These are phyloP conservation scores for Macrobrachium nipponense DNA, from an alignment of 1,140 invertebrate genomes.

Conservation along the genomic window DNA sequence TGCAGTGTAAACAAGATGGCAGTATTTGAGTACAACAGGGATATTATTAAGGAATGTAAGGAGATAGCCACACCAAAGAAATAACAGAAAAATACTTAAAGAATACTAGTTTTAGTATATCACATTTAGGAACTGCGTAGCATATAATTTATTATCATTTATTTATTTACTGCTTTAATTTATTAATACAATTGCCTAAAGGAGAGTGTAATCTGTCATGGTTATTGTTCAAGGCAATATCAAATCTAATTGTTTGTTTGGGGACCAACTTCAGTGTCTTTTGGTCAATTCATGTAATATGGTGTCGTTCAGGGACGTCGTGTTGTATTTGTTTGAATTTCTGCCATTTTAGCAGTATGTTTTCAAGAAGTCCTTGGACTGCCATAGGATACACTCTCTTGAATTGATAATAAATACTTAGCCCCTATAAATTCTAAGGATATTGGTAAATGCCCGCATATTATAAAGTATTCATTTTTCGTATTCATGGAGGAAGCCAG, in stretches of 20 bases:
- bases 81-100: constrained; percentile 59
- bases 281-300: constrained; percentile 59
- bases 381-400: constrained; percentile 59
- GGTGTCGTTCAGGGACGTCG: constrained; percentile 50
- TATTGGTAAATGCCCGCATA: constrained; percentile 59
- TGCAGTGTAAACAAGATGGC: constrained; percentile 56
- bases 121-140: constrained; percentile 61
- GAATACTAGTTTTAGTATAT: constrained; percentile 62
- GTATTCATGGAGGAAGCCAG: constrained; percentile 57
- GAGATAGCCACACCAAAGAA: constrained; percentile 62
- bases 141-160: constrained; percentile 61
- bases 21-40: constrained; percentile 57
- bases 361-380: constrained; percentile 45
- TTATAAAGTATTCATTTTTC: constrained; percentile 61
- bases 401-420: constrained; percentile 62
- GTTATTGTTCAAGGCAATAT: constrained; percentile 55
- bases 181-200: constrained; percentile 61
- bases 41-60: constrained; percentile 60
- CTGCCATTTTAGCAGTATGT: constrained; percentile 54
- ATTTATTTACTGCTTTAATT: constrained; percentile 63
- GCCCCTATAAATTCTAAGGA: constrained; percentile 61
- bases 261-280: constrained; percentile 57
- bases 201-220: constrained; percentile 58
- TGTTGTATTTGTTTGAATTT: constrained; percentile 58
- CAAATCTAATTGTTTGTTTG: constrained; percentile 52